Evolutionary conservation across 2,113 vertebrate species (phyloP), one percentile per base, ranked within the genome.

Genomic region (Probosciger aterrimus): DNA sequence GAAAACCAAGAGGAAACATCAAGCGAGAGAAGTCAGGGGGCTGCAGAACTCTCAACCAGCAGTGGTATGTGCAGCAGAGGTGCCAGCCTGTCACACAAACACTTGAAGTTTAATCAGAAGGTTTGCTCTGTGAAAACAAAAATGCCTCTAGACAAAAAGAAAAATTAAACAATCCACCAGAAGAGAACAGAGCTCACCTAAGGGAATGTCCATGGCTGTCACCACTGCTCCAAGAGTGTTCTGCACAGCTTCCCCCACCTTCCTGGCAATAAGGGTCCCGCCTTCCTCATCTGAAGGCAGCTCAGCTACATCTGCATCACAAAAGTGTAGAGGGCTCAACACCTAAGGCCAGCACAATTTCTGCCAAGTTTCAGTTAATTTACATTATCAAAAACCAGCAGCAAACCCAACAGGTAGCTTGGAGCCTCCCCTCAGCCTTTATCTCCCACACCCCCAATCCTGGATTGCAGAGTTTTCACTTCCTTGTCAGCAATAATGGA

Each of bases 211-310:
- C 35, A 99, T 99, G 82, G 99, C 99, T 60, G 99, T 99, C 73
- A 99, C 99, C 64, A 99, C 99, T 1, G 99, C 99, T 92, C 99
- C 99, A 46, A 99, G 96, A 1, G 99, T 99, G 97, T 98, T 99
- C 98, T 99, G 99, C 77, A 99, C 99, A 11, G 98, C 99, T 87
- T 99, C 99, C 11, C 99, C 99, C 33, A 99, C 99, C 96, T 99
- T 99, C 96, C 99, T 98, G 85, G 99, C 99, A 33, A 99, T 99
- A 95, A 99, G 97, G 0, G 99, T 99, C 14, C 99, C 98, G 0
- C 99, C 98, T 97, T 99, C 99, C 23, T 99, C 99, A 24, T 99
- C 99, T 53, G 98, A 98, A 96, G 98, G 98, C 27, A 97, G 97
- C 35, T 99, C 98, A 46, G 98, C 92, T 67, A 99, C 96, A 97